These are phyloP conservation scores for Bradypus variegatus DNA, from an alignment of 2,797 vertebrate species.

Conservation along the genomic window DNA sequence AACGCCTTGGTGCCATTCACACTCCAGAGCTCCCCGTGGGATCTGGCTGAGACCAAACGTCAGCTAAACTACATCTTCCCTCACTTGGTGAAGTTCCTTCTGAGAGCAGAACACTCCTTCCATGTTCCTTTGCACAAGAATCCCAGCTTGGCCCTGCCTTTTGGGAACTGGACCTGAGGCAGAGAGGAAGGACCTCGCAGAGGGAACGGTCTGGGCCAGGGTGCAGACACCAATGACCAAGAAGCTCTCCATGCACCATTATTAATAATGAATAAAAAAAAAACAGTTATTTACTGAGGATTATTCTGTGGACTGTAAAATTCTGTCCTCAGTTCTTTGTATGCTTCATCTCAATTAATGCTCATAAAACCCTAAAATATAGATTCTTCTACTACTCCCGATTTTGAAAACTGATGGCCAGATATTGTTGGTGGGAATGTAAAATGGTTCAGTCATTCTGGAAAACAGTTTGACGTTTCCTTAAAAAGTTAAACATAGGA, in stretches of 20 bases:
- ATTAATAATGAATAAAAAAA: not conserved
- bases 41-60: no score
- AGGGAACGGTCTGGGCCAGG: not conserved
- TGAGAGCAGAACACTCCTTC: not conserved
- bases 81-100: not conserved
- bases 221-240: no score
- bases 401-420: not conserved
- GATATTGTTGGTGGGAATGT: no score
- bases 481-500: no score
- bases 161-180: accelerated
- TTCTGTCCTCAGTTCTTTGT: not conserved
- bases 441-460: no score
- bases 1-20: accelerated
- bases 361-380: not conserved
- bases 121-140: no score
- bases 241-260: not conserved
- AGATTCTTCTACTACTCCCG: no score
- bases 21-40: not conserved
- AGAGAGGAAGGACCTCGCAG: not conserved
- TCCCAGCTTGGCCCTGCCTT: not conserved
- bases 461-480: no score
- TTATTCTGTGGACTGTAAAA: not conserved
- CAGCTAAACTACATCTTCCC: not conserved
- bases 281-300: not conserved
- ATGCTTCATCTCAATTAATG: not conserved